A percentile compares a stretch with the other conserved stretches of the same genome.
Conservation (phyloP, 2,113 vertebrate genomes). For the Nerophis ophidion region DNA sequence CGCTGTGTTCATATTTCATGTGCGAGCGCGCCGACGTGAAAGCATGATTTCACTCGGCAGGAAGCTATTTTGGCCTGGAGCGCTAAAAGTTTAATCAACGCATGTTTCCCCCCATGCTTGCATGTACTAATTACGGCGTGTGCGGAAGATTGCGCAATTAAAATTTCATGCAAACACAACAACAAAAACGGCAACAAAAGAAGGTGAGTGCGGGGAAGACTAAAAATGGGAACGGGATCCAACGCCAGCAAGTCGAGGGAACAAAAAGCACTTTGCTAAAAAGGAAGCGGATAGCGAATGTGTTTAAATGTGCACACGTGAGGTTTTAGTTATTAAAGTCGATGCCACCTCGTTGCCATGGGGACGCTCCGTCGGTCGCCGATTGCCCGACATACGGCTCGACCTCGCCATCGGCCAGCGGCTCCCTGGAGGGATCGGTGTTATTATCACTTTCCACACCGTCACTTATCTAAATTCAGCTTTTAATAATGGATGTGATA, state of each 20-base stretch:
- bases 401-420: slow-evolving; percentile 23
- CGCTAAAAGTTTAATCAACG: slow-evolving; percentile 10
- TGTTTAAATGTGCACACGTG: no score
- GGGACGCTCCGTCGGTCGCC: slow-evolving; percentile 22
- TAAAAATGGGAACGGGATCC: no score
- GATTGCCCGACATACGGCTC: slow-evolving; percentile 29
- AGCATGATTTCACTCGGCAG: no score
- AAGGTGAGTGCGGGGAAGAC: neutral
- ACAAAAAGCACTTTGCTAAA: no score
- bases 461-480: slow-evolving; percentile 28
- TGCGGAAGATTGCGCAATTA: slow-evolving; percentile 24
- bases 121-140: slow-evolving; percentile 12
- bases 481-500: slow-evolving; percentile 19
- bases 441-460: slow-evolving; percentile 12
- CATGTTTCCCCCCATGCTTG: slow-evolving; percentile 9
- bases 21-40: no score
- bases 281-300: no score
- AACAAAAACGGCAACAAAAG: slow-evolving; percentile 4
- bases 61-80: neutral
- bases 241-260: no score
- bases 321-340: slow-evolving; percentile 17
- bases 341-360: slow-evolving; percentile 6
- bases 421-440: neutral
- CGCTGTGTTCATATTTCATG: no score
- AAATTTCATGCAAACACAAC: slow-evolving; percentile 12